Evolutionary conservation across 2,888 invertebrate species (phyloP).

Genomic region (Eutolmus rufibarbis): DNA sequence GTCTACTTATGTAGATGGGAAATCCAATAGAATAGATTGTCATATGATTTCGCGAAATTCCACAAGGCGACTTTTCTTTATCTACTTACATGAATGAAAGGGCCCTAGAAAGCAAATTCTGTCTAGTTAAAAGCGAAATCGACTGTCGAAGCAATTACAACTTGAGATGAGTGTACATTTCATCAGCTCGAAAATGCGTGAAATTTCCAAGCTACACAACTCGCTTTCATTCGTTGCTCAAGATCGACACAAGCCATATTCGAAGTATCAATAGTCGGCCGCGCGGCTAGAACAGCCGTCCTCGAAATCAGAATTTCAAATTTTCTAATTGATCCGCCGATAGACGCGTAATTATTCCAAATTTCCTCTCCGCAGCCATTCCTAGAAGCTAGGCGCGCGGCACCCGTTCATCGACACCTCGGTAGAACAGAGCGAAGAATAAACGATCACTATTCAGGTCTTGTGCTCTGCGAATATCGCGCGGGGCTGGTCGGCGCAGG

Average conservation of each 20-base stretch:
- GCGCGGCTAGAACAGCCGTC: background rate
- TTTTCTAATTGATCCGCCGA: background rate
- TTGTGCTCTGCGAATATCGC: background rate
- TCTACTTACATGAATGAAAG: no score
- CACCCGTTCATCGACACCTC: background rate
- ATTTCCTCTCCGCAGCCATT: background rate
- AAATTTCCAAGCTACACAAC: background rate
- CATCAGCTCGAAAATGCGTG: background rate
- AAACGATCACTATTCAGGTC: background rate
- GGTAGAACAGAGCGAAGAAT: background rate
- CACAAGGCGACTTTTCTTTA: no score
- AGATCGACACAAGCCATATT: background rate
- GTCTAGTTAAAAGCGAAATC: background rate
- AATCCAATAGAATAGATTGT: no score
- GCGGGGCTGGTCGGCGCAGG: background rate
- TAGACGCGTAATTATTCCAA: slow-evolving; percentile 1
- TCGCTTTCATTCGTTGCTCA: background rate
- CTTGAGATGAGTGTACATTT: background rate
- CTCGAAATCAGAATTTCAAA: slow-evolving; percentile 7
- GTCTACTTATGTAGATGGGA: no score
- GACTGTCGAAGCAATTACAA: background rate
- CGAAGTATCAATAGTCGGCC: background rate
- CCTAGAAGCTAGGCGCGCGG: background rate
- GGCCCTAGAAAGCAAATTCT: no score
- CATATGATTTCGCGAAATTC: no score